Evolutionary conservation across 2,888 invertebrate genomes (phyloP), one percentile per base, ranked within the genome.

Genomic region (Pyrrhosoma nymphula): DNA sequence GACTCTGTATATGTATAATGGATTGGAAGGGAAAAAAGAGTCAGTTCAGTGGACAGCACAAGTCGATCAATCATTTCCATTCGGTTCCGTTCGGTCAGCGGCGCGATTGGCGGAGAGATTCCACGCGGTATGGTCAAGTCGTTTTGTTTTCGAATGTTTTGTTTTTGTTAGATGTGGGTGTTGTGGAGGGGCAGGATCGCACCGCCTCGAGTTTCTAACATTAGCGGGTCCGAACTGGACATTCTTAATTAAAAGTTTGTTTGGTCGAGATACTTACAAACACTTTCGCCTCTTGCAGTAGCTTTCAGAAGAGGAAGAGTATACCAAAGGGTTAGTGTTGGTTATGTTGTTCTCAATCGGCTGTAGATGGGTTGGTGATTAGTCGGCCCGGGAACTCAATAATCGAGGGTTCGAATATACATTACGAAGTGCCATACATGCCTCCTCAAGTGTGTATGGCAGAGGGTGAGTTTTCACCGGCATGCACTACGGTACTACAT

Each of bases 31-130:
- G n/a, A n/a, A 82, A 18, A 35, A 35, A 35, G 82, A 82, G 30
- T 82, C 16, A 12, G 82, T 82, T 35, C 30, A 23, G 35, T 18
- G 26, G 69, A 69, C 82, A 30, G 82, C 35, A 47, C 47, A n/a
- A 82, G 30, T 82, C 82, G 30, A 82, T 82, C 82, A 82, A 82
- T 82, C 82, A 82, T 82, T 82, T 82, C 35, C 82, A 35, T 82
- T 60, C 82, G 82, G 30, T 82, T 82, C 82, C 30, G 82, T 82
- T 35, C 82, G 82, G 82, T 35, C 82, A 82, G 82, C 35, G 69
- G 69, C 82, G 82, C 82, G 82, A 35, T 16, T 23, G 30, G 30
- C 23, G 35, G 16, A 82, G 12, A 30, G n/a, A n/a, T n/a, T 14
- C 12, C 82, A 18, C 82, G 35, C 82, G 35, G 82, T 35, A n/a